Percentiles rank a stretch among this genome's conserved stretches.
phyloP scores from a whole-genome alignment of 2,113 vertebrate species.

The Hippocampus guttulatus region DNA sequence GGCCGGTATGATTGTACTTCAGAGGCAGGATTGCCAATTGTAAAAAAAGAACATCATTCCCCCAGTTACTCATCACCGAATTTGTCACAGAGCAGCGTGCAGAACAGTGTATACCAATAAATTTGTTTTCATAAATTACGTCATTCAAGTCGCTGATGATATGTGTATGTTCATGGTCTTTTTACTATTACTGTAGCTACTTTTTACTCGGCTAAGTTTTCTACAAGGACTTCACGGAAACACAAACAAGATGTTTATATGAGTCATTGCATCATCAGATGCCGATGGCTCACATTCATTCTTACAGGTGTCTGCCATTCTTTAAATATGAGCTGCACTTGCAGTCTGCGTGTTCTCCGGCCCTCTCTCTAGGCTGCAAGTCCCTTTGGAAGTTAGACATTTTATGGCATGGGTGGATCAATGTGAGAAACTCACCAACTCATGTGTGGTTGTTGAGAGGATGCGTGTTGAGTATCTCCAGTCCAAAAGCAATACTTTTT shows the following conservation, averaged over 20 bases:
- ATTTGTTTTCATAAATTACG: conserved; percentile 47
- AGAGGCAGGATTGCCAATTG: conserved; percentile 55
- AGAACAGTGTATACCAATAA: conserved; percentile 45
- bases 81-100: conserved; percentile 73
- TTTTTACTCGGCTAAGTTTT: background rate
- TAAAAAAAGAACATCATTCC: conserved; percentile 59
- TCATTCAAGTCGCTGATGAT: conserved; percentile 20
- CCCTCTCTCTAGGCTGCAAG: conserved; percentile 4
- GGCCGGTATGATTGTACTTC: conserved; percentile 69
- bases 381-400: conserved; percentile 5
- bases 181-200: conserved; percentile 10
- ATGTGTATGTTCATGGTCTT: conserved; percentile 7
- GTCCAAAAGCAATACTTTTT: background rate
- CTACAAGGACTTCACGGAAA: background rate
- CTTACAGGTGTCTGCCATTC: background rate
- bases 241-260: background rate
- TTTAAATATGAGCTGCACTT: background rate
- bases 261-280: background rate
- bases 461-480: background rate
- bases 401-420: conserved; percentile 12
- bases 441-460: conserved; percentile 7
- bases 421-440: conserved; percentile 27
- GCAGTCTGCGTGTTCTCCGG: no score
- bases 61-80: conserved; percentile 60
- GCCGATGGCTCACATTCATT: background rate